Evolutionary conservation across 37 sponge, comb jelly and placozoan species (phyloP), one percentile per base, ranked within the genome.

Genomic region (Halisarca cf. caerulea): DNA sequence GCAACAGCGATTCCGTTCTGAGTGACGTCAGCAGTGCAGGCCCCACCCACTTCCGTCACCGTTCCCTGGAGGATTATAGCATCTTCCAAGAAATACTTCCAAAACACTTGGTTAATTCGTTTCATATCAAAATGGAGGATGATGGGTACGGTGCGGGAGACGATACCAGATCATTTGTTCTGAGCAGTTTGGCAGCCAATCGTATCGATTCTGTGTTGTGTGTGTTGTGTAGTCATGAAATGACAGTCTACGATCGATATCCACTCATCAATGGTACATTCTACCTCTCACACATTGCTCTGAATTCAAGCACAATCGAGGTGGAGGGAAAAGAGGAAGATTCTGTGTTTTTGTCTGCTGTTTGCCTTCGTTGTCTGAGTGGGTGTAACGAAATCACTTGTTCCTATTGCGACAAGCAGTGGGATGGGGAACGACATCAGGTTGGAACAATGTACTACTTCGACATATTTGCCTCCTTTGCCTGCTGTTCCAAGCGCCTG

Each of bases 61-160:
- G 95, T 0, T 82, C 92, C 0, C 24, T 39, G 0, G 77, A 74
- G 7, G 95, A 91, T 85, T 94, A 91, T 82, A 36, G 53, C 9
- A 69, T 91, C 7, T 91, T 94, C 62, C 82, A 89, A 59, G 82
- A 70, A 58, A 59, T 89, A 23, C 66, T 94, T 6, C 95, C 95
- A 5, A 88, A 85, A 9, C 89, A 92, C 41, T 69, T 91, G 0
- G 86, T 94, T 38, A 94, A 97, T 82, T 86, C 93, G 9, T 94
- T 90, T 87, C 94, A 97, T 86, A 94, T 97, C 80, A 94, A 94
- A 82, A 94, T 97, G 89, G 97, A 96, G 80, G 97, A 96, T 38
- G 97, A 96, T 51, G 91, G 89, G 35, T 92, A 92, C 42, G 93
- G 89, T 6, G 96, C 92, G 27, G 91, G 93, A 2, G 97, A 96